Conservation (phyloP, 2,888 invertebrate species). For the Troilus luridus region DNA sequence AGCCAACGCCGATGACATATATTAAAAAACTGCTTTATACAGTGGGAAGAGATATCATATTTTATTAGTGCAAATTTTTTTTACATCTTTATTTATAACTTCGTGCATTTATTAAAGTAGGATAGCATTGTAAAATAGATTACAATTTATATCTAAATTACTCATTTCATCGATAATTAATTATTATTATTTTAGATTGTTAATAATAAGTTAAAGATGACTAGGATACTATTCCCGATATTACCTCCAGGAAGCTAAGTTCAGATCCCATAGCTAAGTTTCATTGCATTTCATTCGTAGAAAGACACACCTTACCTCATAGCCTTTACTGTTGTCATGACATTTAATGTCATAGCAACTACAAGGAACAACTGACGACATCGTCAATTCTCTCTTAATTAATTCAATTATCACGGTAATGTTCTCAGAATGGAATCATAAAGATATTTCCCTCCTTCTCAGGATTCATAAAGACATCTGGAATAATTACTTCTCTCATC, state of each 20-base stretch:
- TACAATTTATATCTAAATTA: no score
- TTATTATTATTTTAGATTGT: no score
- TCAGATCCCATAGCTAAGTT: neutral
- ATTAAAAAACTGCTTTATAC: no score
- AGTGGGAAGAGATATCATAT: no score
- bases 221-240: neutral
- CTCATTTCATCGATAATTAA: no score
- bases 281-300: neutral
- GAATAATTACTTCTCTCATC: neutral
- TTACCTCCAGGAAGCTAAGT: neutral
- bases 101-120: no score
- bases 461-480: neutral
- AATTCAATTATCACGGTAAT: neutral
- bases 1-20: no score
- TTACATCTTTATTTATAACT: no score
- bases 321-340: neutral
- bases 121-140: no score
- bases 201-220: no score
- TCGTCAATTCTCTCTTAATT: neutral
- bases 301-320: neutral
- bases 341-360: neutral
- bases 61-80: no score
- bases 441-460: neutral
- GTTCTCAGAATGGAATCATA: neutral
- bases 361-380: slow-evolving; percentile 3